Percentiles rank a stretch among this genome's conserved stretches.
Conservation (phyloP, 2,797 vertebrate species). For the Anomalospiza imberbis region DNA sequence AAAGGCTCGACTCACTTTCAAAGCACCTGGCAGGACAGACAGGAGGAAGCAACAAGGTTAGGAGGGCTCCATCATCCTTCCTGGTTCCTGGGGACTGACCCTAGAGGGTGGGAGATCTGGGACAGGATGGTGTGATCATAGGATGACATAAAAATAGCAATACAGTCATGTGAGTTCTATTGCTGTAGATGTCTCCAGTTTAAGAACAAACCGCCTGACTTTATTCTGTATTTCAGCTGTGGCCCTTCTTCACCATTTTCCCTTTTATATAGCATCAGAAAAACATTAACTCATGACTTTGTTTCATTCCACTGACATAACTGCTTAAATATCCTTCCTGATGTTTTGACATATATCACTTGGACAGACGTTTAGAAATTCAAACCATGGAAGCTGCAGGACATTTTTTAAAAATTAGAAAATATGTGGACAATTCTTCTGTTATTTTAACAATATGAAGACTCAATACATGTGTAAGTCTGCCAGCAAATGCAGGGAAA, state of each 20-base stretch:
- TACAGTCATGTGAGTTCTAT: not conserved
- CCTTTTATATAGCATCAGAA: constrained; percentile 38
- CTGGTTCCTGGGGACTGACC: constrained; percentile 20
- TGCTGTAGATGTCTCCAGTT: not conserved
- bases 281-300: constrained; percentile 33
- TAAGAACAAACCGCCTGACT: not conserved
- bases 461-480: not conserved
- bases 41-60: constrained; percentile 4
- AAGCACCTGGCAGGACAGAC: constrained; percentile 9
- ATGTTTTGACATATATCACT: constrained; percentile 19
- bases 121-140: not conserved
- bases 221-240: constrained; percentile 15
- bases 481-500: constrained; percentile 7
- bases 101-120: not conserved
- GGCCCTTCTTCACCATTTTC: constrained; percentile 38
- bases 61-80: constrained; percentile 12
- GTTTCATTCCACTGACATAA: constrained; percentile 23
- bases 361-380: constrained; percentile 5
- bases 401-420: not conserved
- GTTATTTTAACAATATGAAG: constrained; percentile 44
- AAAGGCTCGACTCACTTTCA: not conserved
- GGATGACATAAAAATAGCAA: constrained; percentile 20
- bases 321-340: constrained; percentile 19
- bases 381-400: not conserved
- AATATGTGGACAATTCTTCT: constrained; percentile 9